Evolutionary conservation across 2,113 vertebrate genomes (phyloP).

Genomic region (Rallus limicola): DNA sequence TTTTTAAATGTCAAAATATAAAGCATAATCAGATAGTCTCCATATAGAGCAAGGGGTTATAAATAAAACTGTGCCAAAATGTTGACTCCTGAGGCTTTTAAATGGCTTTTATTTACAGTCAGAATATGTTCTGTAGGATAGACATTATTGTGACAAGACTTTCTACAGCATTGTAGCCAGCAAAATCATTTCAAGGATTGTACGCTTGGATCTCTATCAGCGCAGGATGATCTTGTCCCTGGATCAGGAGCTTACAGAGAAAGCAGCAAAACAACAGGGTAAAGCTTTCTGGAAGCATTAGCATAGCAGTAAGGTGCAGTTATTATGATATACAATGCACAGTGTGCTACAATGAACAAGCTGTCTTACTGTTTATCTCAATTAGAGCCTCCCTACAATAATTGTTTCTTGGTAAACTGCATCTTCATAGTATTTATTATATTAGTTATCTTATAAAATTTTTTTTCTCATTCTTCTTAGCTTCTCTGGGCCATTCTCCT

Average conservation of each 20-base stretch:
- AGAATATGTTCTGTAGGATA: neutral
- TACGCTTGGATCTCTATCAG: neutral
- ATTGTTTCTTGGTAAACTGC: neutral
- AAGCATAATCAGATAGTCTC: neutral
- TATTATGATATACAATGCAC: neutral
- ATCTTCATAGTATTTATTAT: constrained; percentile 3
- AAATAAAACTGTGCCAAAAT: neutral
- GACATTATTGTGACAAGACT: neutral
- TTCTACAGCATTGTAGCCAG: neutral
- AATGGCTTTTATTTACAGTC: constrained; percentile 11
- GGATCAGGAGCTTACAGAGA: neutral
- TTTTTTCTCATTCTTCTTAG: neutral
- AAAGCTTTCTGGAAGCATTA: neutral
- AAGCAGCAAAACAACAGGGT: neutral
- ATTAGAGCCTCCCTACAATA: neutral
- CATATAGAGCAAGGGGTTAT: neutral
- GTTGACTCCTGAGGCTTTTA: neutral
- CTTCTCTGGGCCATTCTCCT: neutral
- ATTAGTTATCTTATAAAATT: neutral
- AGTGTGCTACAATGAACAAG: neutral
- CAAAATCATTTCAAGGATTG: neutral
- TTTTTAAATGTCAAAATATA: constrained; percentile 5
- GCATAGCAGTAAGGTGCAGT: neutral
- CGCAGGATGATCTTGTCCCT: neutral
- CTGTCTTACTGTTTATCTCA: neutral